Evolutionary conservation across 2,113 vertebrate species (phyloP), one percentile per base, ranked within the genome.

Genomic region (Prionailurus viverrinus): DNA sequence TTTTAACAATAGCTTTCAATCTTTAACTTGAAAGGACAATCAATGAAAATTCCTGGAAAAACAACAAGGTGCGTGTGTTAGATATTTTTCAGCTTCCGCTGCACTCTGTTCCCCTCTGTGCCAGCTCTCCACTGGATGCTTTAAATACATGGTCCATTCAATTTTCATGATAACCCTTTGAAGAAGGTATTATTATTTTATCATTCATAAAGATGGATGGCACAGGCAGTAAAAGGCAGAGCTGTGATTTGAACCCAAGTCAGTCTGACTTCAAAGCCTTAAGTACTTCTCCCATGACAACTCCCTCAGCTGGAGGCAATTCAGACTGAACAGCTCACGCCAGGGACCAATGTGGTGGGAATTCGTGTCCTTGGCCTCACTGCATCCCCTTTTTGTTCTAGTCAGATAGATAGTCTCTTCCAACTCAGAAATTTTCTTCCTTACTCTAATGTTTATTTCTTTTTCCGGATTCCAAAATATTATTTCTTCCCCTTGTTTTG

Each of bases 361-460:
- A 73, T n/a, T 87, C 12, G 33, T 19, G 12, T 7, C 69, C 31
- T 53, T 90, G 51, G 41, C n/a, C 39, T 45, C 33, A 48, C 1
- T 1, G 0, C 4, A 65, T 80, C 13, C 51, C 4, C 33, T 90
- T 95, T 97, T 58, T 27, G 69, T 92, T 83, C 51, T 83, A 45
- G 53, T 89, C 33, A 58, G 36, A 81, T 51, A 85, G 39, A 16
- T 61, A 39, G 2, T 80, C 8, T 91, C 89, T 65, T 97, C 61
- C 41, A 89, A 94, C 41, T 71, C 74, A 91, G 51, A 7, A 36
- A 61, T 76, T 74, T 65, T 12, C 36, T 96, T 79, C 25, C 89
- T 84, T 81, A 93, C 55, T 55, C 29, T 71, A 41, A 51, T 58
- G 87, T 97, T 86, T 68, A 51, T 92, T 94, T 91, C 15, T 93